phyloP scores from a whole-genome alignment of 2,888 invertebrate species.

The Netelia virgata region DNA sequence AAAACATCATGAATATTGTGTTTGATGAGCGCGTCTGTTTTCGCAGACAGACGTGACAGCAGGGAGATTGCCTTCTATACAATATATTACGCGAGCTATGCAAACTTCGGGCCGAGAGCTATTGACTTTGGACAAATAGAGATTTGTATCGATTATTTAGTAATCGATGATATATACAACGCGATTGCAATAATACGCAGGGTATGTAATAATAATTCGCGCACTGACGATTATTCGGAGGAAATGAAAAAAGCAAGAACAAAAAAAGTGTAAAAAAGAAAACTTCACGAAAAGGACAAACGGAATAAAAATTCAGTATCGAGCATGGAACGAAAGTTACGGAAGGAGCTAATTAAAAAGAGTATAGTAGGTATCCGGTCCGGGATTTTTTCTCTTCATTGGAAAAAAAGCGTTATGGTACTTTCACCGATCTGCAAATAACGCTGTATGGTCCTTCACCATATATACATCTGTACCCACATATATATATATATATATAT shows the following conservation, averaged over 20 bases:
- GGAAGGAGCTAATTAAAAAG: conserved; percentile 79
- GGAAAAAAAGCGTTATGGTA: conserved; percentile 73
- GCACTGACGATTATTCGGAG: too few species aligned
- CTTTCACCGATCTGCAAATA: conserved; percentile 81
- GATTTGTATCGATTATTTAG: conserved; percentile 45
- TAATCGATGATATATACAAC: not conserved
- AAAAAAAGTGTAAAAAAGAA: conserved; percentile 6
- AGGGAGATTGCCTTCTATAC: not conserved
- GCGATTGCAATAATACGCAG: too few species aligned
- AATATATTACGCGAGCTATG: conserved; percentile 28
- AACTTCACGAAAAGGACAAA: not conserved
- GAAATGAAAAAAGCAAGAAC: not conserved
- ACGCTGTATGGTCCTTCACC: conserved; percentile 71
- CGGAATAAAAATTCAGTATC: conserved; percentile 26
- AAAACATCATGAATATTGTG: conserved; percentile 19
- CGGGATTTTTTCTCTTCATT: conserved; percentile 66
- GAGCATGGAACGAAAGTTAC: conserved; percentile 48
- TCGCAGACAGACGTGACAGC: conserved; percentile 11
- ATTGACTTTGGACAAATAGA: conserved; percentile 52
- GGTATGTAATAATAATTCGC: too few species aligned
- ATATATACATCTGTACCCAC: not conserved
- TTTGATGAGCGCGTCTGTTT: conserved; percentile 22
- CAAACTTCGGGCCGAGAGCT: conserved; percentile 27
- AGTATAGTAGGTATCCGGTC: conserved; percentile 69
- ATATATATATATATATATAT: too few species aligned